Conservation (phyloP, 2,113 vertebrate genomes). For the Pterocles burchelli region DNA sequence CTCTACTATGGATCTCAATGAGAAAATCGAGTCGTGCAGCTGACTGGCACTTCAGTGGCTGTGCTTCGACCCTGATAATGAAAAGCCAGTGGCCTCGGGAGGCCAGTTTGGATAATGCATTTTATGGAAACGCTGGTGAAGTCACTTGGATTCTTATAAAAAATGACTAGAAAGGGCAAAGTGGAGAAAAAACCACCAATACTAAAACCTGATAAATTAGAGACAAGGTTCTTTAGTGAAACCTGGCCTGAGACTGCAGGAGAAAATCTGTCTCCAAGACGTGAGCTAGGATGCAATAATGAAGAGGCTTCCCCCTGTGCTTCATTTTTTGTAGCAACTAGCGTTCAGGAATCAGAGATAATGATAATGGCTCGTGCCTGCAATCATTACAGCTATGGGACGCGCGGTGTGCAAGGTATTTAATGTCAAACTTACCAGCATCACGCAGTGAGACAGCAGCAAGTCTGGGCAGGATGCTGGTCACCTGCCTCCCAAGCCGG, state of each 20-base stretch:
- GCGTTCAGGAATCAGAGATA: slow-evolving; percentile 17
- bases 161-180: neutral
- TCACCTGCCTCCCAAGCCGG: neutral
- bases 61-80: neutral
- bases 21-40: slow-evolving; percentile 15
- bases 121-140: neutral
- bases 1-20: slow-evolving; percentile 24
- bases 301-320: neutral
- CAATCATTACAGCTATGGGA: neutral
- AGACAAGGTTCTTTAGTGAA: neutral
- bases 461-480: neutral
- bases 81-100: neutral
- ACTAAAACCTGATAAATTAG: neutral
- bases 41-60: slow-evolving; percentile 6
- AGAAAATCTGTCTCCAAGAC: neutral
- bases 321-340: neutral
- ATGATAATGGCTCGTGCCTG: neutral
- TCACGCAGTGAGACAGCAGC: rapidly evolving
- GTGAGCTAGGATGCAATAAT: neutral
- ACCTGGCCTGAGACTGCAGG: neutral
- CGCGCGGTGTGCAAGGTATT: neutral
- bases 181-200: neutral
- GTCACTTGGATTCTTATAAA: neutral
- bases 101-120: neutral
- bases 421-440: neutral